phyloP scores from a whole-genome alignment of 1,140 invertebrate species.

The Saxidomus purpurata region DNA sequence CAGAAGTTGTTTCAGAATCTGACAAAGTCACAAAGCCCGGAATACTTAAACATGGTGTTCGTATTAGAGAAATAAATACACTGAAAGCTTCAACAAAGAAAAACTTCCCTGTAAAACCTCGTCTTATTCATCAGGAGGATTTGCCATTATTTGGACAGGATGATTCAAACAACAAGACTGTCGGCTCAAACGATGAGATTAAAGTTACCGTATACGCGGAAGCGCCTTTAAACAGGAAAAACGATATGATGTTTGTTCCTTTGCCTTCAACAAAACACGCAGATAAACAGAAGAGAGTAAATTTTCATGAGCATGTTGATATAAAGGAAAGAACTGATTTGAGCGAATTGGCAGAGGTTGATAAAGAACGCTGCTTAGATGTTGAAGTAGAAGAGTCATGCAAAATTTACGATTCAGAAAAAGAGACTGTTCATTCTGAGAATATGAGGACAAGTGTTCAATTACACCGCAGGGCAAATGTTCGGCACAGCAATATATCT shows the following conservation, averaged over 20 bases:
- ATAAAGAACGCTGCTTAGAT: not conserved
- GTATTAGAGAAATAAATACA: not conserved
- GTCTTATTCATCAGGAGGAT: slow-evolving; percentile 54
- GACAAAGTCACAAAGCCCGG: slow-evolving; percentile 29
- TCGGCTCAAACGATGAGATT: not conserved
- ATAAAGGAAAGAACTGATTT: slow-evolving; percentile 48
- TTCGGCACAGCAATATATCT: not conserved
- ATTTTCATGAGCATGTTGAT: slow-evolving; percentile 48
- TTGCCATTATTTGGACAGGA: slow-evolving; percentile 20
- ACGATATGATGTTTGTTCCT: slow-evolving; percentile 55
- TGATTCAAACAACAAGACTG: not conserved
- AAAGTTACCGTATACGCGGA: slow-evolving; percentile 35
- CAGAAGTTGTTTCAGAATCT: slow-evolving; percentile 20
- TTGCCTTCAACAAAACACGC: not conserved
- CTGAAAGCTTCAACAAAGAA: not conserved
- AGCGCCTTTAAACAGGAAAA: slow-evolving; percentile 15
- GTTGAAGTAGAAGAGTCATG: not conserved
- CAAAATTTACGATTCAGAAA: not conserved
- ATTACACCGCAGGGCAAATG: not conserved
- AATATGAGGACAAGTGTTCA: not conserved
- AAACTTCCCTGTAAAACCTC: not conserved
- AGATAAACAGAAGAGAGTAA: slow-evolving; percentile 44
- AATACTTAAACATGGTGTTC: slow-evolving; percentile 44
- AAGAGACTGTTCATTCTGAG: not conserved
- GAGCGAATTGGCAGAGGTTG: not conserved